Conservation (phyloP, 1,140 invertebrate species). For the Nymphalis io region DNA sequence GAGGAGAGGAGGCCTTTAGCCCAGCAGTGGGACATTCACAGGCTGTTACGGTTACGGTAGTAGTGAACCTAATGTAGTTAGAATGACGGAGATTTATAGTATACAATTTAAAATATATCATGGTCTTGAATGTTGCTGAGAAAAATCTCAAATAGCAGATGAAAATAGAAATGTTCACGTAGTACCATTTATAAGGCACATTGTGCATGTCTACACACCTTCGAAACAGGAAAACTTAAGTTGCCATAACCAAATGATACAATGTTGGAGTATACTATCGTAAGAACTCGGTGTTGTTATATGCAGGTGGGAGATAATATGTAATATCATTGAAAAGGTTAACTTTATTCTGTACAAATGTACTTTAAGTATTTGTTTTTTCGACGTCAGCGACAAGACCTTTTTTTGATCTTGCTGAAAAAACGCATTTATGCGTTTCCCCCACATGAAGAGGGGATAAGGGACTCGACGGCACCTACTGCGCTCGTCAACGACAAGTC, state of each 20-base stretch:
- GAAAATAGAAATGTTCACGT: neutral
- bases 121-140: neutral
- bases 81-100: neutral
- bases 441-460: no score
- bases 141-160: neutral
- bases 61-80: neutral
- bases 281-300: neutral
- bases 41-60: no score
- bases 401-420: no score
- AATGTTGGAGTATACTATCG: neutral
- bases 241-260: neutral
- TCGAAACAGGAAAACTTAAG: neutral
- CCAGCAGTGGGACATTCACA: no score
- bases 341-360: no score
- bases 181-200: slow-evolving; percentile 4
- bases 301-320: neutral
- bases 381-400: no score
- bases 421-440: no score
- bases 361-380: no score
- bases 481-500: no score
- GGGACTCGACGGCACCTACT: no score
- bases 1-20: no score
- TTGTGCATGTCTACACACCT: neutral
- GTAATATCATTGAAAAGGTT: no score
- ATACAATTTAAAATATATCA: slow-evolving; percentile 1